Conservation (phyloP, 2,888 invertebrate species). For the Drosophila birchii region DNA sequence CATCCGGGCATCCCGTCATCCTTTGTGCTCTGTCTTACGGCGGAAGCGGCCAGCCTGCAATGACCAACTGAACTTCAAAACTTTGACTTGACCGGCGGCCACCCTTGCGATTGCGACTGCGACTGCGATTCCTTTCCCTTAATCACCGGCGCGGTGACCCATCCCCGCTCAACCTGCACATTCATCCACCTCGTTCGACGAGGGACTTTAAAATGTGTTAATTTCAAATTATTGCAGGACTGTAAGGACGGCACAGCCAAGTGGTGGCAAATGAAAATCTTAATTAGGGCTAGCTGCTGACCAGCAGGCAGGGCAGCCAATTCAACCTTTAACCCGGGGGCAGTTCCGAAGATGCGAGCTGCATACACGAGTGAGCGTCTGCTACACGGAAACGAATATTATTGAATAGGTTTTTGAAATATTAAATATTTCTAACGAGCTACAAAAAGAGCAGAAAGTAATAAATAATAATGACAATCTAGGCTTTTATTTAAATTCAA, state of each 20-base stretch:
- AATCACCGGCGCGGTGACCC: constrained; percentile 64
- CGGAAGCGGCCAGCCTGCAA: constrained; percentile 62
- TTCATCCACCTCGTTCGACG: constrained; percentile 32
- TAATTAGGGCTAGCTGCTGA: constrained; percentile 42
- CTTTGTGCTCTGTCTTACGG: constrained; percentile 74
- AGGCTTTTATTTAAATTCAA: no score
- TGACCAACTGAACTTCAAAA: constrained; percentile 82
- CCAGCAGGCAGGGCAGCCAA: constrained; percentile 33
- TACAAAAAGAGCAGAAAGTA: no score
- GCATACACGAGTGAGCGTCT: constrained; percentile 13
- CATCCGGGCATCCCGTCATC: constrained; percentile 51
- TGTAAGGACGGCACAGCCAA: constrained; percentile 44
- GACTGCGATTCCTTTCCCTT: constrained; percentile 60
- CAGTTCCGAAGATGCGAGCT: constrained; percentile 43
- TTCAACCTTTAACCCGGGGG: constrained; percentile 35
- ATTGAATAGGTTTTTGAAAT: background rate
- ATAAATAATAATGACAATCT: no score
- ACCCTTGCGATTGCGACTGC: constrained; percentile 39
- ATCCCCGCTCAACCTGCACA: constrained; percentile 34
- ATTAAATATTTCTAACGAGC: background rate
- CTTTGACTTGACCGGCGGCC: constrained; percentile 59
- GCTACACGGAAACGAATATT: constrained; percentile 11
- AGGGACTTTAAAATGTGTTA: constrained; percentile 48
- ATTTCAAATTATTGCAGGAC: constrained; percentile 48
- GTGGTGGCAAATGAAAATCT: constrained; percentile 46